Base-by-base conservation (phyloP, 2,113 vertebrate species). In the Semicossyphus pulcher region DNA sequence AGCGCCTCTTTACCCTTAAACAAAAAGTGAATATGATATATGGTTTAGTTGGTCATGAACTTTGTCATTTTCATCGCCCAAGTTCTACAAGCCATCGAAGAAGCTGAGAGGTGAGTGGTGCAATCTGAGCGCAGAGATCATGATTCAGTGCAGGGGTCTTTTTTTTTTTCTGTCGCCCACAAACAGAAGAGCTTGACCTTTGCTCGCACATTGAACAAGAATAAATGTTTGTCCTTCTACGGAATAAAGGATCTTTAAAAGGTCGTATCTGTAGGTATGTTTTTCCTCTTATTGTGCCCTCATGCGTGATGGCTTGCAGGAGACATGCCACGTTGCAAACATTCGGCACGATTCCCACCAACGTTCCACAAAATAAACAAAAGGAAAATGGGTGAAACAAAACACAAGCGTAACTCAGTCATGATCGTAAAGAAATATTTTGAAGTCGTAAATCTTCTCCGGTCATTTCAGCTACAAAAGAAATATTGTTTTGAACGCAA, bases 401-500 rank as follows among this genome's bases (percentile, higher is more conserved):
- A 87, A 74, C 54, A 29, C 2, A 3, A 57, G 53, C 47, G 60
- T 60, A 56, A 58, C 52, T 81, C 62, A 37, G 49, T 37, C 34
- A 78, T n/a, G 82, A 81, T 47, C 54, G 73, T 67, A 84, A 42
- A 68, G 51, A 80, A 68, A 80, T 83, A 76, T 84, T 84, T 88
- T 59, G 11, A 68, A 39, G 76, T 74, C 20, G 25, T 90, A 87
- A 88, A 92, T 90, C 69, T 59, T 52, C 18, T 28, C 44, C 56
- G 70, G 56, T 67, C 76, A 37, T 82, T 31, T 15, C 51, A 8
- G 61, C 65, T 76, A 76, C 49, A 65, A 86, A 91, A 89, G 95
- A 94, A 96, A 94, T 91, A 71, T 92, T 95, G 93, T 87, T 93
- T 49, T 83, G 93, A 89, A 92, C 86, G 88, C 89, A 85, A 93